Percentiles rank a stretch among this genome's conserved stretches.
phyloP scores from a whole-genome alignment of 2,888 invertebrate genomes.

The Eupithecia vulgata region DNA sequence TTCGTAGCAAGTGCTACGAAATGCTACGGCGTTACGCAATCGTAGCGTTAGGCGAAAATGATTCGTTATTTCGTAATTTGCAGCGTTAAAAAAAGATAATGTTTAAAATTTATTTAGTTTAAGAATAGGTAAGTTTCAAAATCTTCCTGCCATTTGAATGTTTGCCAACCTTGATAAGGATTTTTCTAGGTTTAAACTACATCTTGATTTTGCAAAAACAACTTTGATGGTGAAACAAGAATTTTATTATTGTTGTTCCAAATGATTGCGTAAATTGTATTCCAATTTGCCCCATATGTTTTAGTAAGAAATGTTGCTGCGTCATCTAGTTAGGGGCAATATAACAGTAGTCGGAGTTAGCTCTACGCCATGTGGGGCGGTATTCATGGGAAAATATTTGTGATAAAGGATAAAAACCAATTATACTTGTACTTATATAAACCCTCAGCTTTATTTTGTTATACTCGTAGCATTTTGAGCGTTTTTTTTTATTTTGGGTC shows the following conservation, averaged over 20 bases:
- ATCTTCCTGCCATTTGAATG: background rate
- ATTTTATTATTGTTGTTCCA: background rate
- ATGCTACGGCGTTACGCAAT: conserved; percentile 20
- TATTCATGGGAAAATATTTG: conserved; percentile 41
- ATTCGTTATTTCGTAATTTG: background rate
- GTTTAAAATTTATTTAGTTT: too few species aligned
- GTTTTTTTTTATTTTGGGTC: background rate
- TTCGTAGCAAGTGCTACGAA: conserved; percentile 34
- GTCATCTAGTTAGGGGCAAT: conserved; percentile 63
- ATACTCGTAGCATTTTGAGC: too few species aligned
- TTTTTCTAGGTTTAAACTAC: too few species aligned
- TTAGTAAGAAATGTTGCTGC: conserved; percentile 58
- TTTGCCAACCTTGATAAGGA: background rate
- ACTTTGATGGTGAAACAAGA: background rate
- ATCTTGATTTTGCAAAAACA: too few species aligned
- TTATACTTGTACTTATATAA: background rate
- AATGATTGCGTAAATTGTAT: conserved; percentile 19
- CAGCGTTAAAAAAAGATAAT: too few species aligned
- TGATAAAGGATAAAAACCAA: background rate
- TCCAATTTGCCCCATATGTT: conserved; percentile 25
- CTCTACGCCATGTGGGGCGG: conserved; percentile 62
- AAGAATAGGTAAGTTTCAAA: background rate
- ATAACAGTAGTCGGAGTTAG: conserved; percentile 69
- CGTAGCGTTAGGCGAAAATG: background rate
- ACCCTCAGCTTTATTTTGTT: background rate